Evolutionary conservation across 2,113 vertebrate species (phyloP), one percentile per base, ranked within the genome.

Genomic region (Octodon degus): DNA sequence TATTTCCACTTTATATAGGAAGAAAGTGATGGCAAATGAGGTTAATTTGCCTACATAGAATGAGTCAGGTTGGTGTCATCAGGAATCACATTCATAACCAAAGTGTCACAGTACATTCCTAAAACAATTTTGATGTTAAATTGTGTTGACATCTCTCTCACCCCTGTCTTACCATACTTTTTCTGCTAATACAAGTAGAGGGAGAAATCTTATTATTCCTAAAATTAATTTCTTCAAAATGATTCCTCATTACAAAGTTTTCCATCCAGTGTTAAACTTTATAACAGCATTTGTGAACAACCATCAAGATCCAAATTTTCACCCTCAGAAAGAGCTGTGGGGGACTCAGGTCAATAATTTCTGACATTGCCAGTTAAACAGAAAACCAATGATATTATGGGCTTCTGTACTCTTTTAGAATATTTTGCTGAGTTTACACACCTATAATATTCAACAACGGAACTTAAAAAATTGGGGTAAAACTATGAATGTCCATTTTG

Each of bases 231-330:
- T 94, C 12, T 76, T 55, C 37, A 34, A 79, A 7, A 62, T 70
- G 70, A 93, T 67, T 17, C 16, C 88, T 24, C 37, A 74, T n/a
- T 72, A 84, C 50, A 96, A 95, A 74, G 0, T 43, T 96, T 92
- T 53, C 27, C 2, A 70, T 63, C 13, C 25, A 16, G 1, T 76
- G 22, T 89, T 74, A 84, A 84, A n/a, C 25, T 14, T 85, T 93
- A 27, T 74, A 83, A 79, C 8, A 82, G 47, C 7, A 50, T 83
- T 76, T 90, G 16, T 86, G 76, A 89, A 93, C 1, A 91, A 47
- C 12, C 76, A 47, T 47, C 34, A 83, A 55, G 32, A 4, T 96
- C 43, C 32, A 58, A 30, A 68, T 84, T 89, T 86, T 90, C 65
- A 68, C n/a, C 90, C 13, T 93, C 34, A 76, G 60, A 72, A 87